Base-by-base conservation (phyloP, 2,797 vertebrate species). In the Microctenopoma steveboyesi region DNA sequence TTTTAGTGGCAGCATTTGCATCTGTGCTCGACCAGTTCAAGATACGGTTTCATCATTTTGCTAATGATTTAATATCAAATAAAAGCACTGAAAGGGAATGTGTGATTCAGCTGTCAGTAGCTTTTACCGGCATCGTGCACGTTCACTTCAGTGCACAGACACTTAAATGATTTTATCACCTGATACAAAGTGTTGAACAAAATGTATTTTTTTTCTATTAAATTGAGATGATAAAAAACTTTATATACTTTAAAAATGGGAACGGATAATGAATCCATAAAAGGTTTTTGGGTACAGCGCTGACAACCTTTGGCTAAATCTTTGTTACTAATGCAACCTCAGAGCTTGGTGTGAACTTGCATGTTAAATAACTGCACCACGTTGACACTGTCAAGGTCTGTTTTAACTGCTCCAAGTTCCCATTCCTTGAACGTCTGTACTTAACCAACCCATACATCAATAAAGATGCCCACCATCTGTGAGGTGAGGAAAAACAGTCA, bases 91-190 rank as follows among this genome's bases (percentile, higher is more conserved):
- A 37, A 78, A 69, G 74, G 59, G 43, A 68, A 68, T 55, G 72
- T 30, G 49, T 59, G 73, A 63, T 37, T n/a, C 58, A n/a, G 48
- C 50, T n/a, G 69, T 58, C 30, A 7, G 76, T 72, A 61, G 79
- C 75, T 69, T 80, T 67, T 49, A 64, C 74, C 55, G 43, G 76
- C 61, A 37, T 86, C 81, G 74, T 89, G 69, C 82, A 88, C 85
- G 88, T 88, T 86, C 83, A 89, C 78, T 46, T 68, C 75, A 82
- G 81, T 82, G 77, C 69, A 64, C 68, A 74, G 78, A 71, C 79
- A 48, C 58, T 67, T 72, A 87, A 88, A 81, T 77, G 13, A 77
- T 83, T 89, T 84, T 72, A 88, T 85, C 79, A 79, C 82, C 56
- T 82, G 77, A 80, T 76, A 63, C 57, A 72, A 64, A 66, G 43